phyloP scores from a whole-genome alignment of 2,113 vertebrate genomes.

The Hemiprocne comata region DNA sequence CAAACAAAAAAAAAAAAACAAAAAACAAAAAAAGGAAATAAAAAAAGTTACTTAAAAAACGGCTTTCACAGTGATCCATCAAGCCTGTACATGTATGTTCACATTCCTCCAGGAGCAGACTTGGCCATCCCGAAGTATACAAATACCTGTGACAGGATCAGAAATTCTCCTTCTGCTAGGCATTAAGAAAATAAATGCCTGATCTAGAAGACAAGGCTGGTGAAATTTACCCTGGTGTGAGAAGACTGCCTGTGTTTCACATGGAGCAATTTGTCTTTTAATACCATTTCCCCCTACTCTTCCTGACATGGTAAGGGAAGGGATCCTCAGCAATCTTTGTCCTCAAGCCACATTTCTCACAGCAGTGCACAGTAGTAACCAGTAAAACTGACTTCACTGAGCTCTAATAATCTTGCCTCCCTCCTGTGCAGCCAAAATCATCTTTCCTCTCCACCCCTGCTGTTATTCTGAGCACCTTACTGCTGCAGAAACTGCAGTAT shows the following conservation, averaged over 20 bases:
- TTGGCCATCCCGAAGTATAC: neutral
- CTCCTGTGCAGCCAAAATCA: neutral
- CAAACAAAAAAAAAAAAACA: too few relatives aligned
- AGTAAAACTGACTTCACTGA: neutral
- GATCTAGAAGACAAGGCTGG: neutral
- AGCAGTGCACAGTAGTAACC: neutral
- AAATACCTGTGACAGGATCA: neutral
- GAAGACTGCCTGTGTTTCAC: neutral
- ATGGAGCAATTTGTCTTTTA: neutral
- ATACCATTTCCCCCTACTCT: neutral
- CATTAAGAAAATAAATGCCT: neutral
- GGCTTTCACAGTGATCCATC: neutral
- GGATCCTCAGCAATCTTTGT: neutral
- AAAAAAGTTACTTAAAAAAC: neutral
- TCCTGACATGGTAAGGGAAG: neutral
- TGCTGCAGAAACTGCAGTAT: neutral
- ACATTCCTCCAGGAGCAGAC: neutral
- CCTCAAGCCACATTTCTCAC: neutral
- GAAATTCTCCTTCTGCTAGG: neutral
- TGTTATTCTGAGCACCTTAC: neutral
- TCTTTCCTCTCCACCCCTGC: neutral
- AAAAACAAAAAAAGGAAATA: neutral
- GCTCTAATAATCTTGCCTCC: neutral
- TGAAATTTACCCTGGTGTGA: neutral
- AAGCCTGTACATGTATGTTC: neutral